Evolutionary conservation across 1,140 invertebrate genomes (phyloP).

Genomic region (Latrodectus geometricus): DNA sequence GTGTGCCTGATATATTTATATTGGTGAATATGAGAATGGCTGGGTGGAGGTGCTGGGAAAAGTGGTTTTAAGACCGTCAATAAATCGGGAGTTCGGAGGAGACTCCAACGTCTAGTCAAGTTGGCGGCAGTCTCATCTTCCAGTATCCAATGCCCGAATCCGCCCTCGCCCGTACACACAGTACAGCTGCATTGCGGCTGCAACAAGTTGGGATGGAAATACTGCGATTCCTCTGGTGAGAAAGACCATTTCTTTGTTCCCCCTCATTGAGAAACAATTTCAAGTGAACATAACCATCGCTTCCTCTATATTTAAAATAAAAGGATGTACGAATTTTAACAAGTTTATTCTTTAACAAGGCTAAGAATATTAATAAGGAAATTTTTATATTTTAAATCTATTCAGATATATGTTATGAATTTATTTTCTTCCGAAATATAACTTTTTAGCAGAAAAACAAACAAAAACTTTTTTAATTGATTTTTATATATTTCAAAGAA

Average conservation of each 20-base stretch:
- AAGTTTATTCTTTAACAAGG: no score
- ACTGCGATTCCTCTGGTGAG: not conserved
- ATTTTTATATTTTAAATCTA: no score
- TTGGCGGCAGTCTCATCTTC: constrained; percentile 1
- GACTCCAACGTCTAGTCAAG: constrained; percentile 40
- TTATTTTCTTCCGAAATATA: no score
- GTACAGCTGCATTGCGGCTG: constrained; percentile 43
- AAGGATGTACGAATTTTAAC: no score
- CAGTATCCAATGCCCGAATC: not conserved
- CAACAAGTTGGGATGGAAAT: constrained; percentile 11
- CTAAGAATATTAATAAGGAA: no score
- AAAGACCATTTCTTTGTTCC: not conserved
- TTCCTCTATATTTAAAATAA: not conserved
- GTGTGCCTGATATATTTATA: constrained; percentile 60
- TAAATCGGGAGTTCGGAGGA: constrained; percentile 49
- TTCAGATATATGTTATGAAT: no score
- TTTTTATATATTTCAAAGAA: no score
- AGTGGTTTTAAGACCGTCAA: constrained; percentile 61
- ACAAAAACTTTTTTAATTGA: no score
- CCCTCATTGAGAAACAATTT: not conserved
- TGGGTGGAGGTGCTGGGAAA: constrained; percentile 9
- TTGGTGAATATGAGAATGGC: constrained; percentile 1
- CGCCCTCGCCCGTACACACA: not conserved
- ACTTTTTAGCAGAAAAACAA: no score
- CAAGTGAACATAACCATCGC: not conserved